Percentiles rank a stretch among this genome's conserved stretches.
Evolutionary conservation across 2,797 vertebrate species (phyloP).

Genomic region (Manis javanica): DNA sequence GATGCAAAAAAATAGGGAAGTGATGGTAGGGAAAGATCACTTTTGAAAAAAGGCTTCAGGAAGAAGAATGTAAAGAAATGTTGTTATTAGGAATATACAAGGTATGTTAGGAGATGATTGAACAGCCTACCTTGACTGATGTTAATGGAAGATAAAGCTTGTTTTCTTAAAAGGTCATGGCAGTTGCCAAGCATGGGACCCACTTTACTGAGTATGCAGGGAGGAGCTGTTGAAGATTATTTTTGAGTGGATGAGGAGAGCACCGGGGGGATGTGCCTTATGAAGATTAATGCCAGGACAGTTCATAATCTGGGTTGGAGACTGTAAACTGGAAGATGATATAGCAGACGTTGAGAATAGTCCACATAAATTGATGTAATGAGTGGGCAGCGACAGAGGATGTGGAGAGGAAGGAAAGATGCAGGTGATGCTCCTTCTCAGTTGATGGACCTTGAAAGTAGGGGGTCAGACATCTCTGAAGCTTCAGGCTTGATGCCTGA

Average conservation of each 20-base stretch:
- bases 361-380: background rate
- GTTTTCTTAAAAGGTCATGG: background rate
- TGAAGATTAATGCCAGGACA: background rate
- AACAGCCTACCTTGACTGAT: background rate
- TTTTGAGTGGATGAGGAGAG: background rate
- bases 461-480: background rate
- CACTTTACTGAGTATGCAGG: background rate
- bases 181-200: background rate
- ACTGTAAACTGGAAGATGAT: background rate
- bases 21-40: background rate
- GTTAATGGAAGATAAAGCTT: background rate
- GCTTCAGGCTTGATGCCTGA: background rate
- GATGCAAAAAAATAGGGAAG: background rate
- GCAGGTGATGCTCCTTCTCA: background rate
- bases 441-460: background rate
- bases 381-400: background rate
- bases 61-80: background rate
- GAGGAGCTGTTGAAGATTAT: slow-evolving; percentile 34
- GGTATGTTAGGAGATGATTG: background rate
- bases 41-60: slow-evolving; percentile 16
- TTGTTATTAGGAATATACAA: background rate
- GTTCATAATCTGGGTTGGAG: background rate
- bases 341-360: background rate
- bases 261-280: background rate
- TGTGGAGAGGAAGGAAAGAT: background rate